These are phyloP conservation scores for Drosophila maculinotata DNA, from an alignment of 2,888 invertebrate species.

Conservation along the genomic window DNA sequence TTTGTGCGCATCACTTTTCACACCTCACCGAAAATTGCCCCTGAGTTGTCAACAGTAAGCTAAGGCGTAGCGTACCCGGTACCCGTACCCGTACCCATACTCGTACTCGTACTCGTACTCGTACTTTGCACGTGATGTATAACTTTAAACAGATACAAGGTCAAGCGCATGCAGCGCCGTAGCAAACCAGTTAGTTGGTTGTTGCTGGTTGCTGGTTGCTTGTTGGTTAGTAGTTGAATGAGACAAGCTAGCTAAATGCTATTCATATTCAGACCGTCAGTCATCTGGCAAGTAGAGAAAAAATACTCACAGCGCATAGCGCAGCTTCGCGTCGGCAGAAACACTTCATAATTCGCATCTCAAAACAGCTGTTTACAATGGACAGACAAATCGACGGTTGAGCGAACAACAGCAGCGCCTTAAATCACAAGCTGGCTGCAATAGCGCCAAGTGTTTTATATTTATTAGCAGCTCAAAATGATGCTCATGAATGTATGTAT, in stretches of 20 bases:
- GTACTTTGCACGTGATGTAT: constrained; percentile 47
- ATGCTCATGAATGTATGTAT: not conserved
- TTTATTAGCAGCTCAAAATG: not conserved
- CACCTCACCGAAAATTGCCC: constrained; percentile 45
- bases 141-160: constrained; percentile 75
- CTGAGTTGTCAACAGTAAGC: constrained; percentile 16
- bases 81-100: constrained; percentile 14
- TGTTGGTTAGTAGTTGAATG: too few relatives aligned
- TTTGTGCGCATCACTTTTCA: constrained; percentile 50
- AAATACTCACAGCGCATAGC: constrained; percentile 7
- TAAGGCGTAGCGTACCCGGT: constrained; percentile 6
- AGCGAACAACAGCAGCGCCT: constrained; percentile 14
- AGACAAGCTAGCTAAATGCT: constrained; percentile 26
- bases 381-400: constrained; percentile 23
- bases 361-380: constrained; percentile 45
- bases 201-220: too few relatives aligned
- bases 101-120: constrained; percentile 11
- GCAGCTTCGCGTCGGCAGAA: constrained; percentile 14
- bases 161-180: constrained; percentile 62
- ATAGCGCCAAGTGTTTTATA: constrained; percentile 1
- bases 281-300: constrained; percentile 26
- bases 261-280: constrained; percentile 29
- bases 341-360: constrained; percentile 29
- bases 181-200: constrained; percentile 40
- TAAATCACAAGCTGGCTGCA: constrained; percentile 4